Evolutionary conservation across 2,797 vertebrate genomes (phyloP).

Genomic region (Caiman crocodilus): DNA sequence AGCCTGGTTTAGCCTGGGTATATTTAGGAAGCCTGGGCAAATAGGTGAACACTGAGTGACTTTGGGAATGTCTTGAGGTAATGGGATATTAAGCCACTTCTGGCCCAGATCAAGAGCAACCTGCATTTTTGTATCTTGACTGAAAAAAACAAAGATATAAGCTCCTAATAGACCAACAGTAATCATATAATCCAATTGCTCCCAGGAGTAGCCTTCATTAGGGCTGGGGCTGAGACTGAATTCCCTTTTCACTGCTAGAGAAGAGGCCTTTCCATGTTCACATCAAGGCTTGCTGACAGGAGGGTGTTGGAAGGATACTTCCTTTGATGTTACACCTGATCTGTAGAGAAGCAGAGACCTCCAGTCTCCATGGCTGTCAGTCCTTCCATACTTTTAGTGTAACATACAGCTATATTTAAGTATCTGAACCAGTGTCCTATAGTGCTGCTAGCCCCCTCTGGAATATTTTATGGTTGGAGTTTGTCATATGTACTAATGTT

Average conservation of each 20-base stretch:
- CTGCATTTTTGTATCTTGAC: neutral
- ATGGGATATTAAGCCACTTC: neutral
- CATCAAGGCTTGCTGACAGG: neutral
- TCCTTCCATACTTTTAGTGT: neutral
- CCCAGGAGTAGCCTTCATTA: neutral
- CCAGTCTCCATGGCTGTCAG: neutral
- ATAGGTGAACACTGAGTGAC: neutral
- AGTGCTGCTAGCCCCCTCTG: neutral
- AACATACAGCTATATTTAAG: no score
- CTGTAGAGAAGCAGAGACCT: neutral
- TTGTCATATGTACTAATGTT: neutral
- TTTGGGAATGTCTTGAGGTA: neutral
- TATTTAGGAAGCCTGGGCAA: neutral
- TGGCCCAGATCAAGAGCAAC: neutral
- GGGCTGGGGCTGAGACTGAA: neutral
- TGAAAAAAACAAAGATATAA: neutral
- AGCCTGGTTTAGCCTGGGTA: neutral
- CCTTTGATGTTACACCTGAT: neutral
- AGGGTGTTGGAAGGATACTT: neutral
- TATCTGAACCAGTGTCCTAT: neutral
- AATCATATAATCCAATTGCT: neutral
- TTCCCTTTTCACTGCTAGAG: neutral
- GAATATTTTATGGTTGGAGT: neutral
- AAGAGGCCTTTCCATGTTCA: no score
- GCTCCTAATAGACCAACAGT: neutral